Percentiles rank a stretch among this genome's conserved stretches.
phyloP scores from a whole-genome alignment of 1,140 invertebrate genomes.

The Drosophila trapezifrons region DNA sequence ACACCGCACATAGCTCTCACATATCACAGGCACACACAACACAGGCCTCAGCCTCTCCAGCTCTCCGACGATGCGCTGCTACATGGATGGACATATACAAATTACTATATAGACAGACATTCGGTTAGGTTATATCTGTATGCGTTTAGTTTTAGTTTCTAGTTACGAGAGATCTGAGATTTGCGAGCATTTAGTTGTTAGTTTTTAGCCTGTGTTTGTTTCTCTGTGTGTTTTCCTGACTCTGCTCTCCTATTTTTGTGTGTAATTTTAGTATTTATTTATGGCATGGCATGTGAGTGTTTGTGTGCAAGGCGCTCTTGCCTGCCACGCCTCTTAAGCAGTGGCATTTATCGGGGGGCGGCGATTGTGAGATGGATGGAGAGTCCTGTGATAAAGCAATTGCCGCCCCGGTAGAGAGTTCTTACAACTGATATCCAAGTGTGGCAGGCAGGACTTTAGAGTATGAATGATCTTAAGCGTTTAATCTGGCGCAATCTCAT shows the following conservation, averaged over 20 bases:
- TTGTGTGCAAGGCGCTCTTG: constrained; percentile 27
- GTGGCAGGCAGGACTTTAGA: constrained; percentile 17
- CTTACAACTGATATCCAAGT: constrained; percentile 26
- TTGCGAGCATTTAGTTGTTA: constrained; percentile 51
- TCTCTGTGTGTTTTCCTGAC: constrained; percentile 33
- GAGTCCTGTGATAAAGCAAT: constrained; percentile 30
- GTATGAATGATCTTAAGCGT: constrained; percentile 32
- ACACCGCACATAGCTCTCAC: background rate
- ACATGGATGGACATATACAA: constrained; percentile 36
- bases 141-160: constrained; percentile 62
- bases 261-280: constrained; percentile 41
- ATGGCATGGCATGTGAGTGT: constrained; percentile 19
- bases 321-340: constrained; percentile 40
- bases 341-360: constrained; percentile 55
- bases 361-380: constrained; percentile 24
- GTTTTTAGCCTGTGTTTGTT: constrained; percentile 32
- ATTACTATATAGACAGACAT: constrained; percentile 43
- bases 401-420: background rate
- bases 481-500: constrained; percentile 69
- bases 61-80: constrained; percentile 55
- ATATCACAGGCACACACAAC: constrained; percentile 12
- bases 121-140: constrained; percentile 42
- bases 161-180: constrained; percentile 73
- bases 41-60: constrained; percentile 10
- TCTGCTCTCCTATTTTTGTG: constrained; percentile 30